Evolutionary conservation across 2,113 vertebrate species (phyloP).

Genomic region (Xiphophorus hellerii): DNA sequence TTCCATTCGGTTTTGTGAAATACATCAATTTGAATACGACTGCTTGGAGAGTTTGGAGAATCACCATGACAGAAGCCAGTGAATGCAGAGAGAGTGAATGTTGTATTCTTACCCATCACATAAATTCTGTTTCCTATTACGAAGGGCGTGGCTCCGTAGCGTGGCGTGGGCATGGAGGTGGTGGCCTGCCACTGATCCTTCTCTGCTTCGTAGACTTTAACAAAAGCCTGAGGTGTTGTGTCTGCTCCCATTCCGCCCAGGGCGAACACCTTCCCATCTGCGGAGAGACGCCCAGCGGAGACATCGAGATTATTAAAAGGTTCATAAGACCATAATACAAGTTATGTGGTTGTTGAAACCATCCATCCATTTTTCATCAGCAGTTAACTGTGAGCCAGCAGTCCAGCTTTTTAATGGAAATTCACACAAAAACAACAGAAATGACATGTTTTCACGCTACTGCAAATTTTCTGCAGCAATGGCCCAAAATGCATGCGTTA

Average conservation of each 20-base stretch:
- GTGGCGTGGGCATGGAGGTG: conserved; percentile 94
- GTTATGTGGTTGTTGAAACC: background rate
- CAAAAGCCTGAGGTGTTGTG: conserved; percentile 91
- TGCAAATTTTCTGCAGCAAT: no score
- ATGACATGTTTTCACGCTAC: no score
- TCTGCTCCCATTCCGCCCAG: conserved; percentile 94
- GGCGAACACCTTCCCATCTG: conserved; percentile 92
- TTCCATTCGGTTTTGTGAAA: no score
- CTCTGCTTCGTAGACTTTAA: conserved; percentile 88
- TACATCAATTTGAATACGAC: no score
- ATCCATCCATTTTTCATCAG: background rate
- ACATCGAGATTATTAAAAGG: background rate
- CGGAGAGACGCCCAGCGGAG: conserved; percentile 14
- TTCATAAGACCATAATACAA: background rate
- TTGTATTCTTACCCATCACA: conserved; percentile 62
- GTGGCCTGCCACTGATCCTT: conserved; percentile 91
- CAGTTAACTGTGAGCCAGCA: background rate
- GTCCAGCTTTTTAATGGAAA: background rate
- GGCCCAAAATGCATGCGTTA: no score
- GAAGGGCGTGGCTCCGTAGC: conserved; percentile 91
- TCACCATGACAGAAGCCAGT: no score
- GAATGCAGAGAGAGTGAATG: background rate
- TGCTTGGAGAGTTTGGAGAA: no score
- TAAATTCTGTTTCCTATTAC: conserved; percentile 93
- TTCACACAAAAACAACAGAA: no score